Evolutionary conservation across 2,113 vertebrate species (phyloP).

Genomic region (Heliornis fulica): DNA sequence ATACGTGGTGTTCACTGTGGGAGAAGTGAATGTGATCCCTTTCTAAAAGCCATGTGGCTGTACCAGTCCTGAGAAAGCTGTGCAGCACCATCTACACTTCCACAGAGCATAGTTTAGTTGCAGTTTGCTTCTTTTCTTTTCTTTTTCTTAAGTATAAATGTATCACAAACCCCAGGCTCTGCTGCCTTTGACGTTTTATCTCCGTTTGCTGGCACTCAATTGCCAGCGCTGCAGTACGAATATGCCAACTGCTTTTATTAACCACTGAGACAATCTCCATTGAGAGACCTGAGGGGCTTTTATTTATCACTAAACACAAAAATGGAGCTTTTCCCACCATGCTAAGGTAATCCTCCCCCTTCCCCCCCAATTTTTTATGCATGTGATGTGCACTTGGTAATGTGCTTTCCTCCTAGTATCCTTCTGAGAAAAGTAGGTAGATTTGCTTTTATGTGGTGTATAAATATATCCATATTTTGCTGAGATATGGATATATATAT

Average conservation of each 20-base stretch:
- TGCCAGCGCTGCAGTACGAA: conserved; percentile 11
- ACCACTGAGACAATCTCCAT: conserved; percentile 10
- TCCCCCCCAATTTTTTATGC: conserved; percentile 3
- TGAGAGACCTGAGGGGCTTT: conserved; percentile 53
- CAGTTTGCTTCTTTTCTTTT: neutral
- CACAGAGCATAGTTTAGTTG: conserved; percentile 30
- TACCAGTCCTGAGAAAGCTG: conserved; percentile 58
- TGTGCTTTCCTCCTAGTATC: conserved; percentile 48
- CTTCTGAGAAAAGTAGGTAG: conserved; percentile 56
- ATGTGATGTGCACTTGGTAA: conserved; percentile 1
- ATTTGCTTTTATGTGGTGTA: conserved; percentile 55
- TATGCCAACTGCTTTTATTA: conserved; percentile 30
- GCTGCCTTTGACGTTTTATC: conserved; percentile 19
- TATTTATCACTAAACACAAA: conserved; percentile 49
- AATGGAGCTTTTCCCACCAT: neutral
- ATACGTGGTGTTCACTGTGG: conserved; percentile 38
- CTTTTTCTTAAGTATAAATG: conserved; percentile 2
- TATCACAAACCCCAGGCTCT: conserved; percentile 37
- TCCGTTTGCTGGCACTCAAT: neutral
- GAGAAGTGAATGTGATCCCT: conserved; percentile 48
- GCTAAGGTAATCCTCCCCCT: neutral
- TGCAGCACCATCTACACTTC: conserved; percentile 36
- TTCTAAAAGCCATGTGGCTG: conserved; percentile 39
- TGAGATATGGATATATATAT: conserved; percentile 3
- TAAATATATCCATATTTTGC: conserved; percentile 11